Conservation (phyloP, 2,888 invertebrate species). For the Ectemnius continuus region DNA sequence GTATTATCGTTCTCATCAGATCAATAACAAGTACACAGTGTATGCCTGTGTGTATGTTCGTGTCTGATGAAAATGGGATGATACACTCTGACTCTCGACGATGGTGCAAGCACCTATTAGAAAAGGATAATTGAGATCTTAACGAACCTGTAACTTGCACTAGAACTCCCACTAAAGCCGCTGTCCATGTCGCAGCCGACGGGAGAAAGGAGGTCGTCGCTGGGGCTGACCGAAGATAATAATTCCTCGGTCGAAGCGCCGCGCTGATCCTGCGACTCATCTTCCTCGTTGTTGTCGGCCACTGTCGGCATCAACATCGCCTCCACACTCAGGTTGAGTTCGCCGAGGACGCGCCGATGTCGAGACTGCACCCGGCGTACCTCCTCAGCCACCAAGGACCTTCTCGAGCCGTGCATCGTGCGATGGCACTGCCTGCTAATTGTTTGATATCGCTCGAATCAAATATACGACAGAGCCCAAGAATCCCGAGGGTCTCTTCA, state of each 20-base stretch:
- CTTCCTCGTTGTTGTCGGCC: conserved; percentile 77
- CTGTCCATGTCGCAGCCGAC: conserved; percentile 87
- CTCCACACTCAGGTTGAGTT: conserved; percentile 92
- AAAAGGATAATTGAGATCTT: conserved; percentile 13
- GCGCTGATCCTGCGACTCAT: conserved; percentile 65
- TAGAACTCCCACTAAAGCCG: conserved; percentile 90
- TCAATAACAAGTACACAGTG: no score
- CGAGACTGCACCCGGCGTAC: conserved; percentile 90
- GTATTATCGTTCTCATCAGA: no score
- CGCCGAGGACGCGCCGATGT: conserved; percentile 90
- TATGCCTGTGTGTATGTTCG: no score
- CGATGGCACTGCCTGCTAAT: conserved; percentile 73
- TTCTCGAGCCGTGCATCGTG: conserved; percentile 70
- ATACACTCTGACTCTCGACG: no score
- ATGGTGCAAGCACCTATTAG: no score
- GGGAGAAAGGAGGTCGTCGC: conserved; percentile 86
- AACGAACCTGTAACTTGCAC: conserved; percentile 84
- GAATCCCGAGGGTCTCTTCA: background rate
- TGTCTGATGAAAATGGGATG: no score
- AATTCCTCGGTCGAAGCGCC: conserved; percentile 82
- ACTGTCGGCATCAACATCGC: conserved; percentile 93
- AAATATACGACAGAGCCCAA: background rate
- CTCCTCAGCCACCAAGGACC: conserved; percentile 87
- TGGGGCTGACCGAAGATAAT: conserved; percentile 83
- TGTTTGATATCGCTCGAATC: conserved; percentile 12